Base-by-base conservation (phyloP, 2,888 invertebrate species). In the Drosophila robusta region DNA sequence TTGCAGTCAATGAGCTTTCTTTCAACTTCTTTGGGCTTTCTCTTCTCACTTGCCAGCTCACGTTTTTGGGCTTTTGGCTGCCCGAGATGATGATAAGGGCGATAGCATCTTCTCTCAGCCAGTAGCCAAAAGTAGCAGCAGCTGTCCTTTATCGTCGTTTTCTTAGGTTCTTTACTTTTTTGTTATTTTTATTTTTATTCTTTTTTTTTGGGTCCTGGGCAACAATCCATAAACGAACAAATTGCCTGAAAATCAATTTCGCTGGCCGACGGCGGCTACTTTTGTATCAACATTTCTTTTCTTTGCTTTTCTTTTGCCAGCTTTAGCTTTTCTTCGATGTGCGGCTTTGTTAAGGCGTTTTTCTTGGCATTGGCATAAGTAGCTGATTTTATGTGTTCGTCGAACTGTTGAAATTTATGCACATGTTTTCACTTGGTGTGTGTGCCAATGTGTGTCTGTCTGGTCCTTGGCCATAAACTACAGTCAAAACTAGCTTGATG, bases 211-310 rank as follows among this genome's bases (percentile, higher is more conserved):
- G 38, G 34, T 60, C 18, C 45, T 73, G 71, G 66, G 61, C 78
- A 80, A 70, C 84, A 83, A 83, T 80, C 87, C 78, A 90, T 89
- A 88, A 90, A 84, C 85, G 85, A 73, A 84, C 89, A 88, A 89
- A 88, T 89, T 90, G 88, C 78, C 87, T 80, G 89, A 89, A 87
- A 89, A 88, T 88, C 90, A 90, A 89, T 88, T 88, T 89, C 68
- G 84, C 83, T 74, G 75, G 52, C 52, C 52, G 46, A 42, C 64
- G 62, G 24, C 57, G 55, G 84, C 77, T 69, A 75, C 77, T 77
- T 80, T 76, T 80, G 77, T 78, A 82, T 78, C 70, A 82, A 69
- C 29, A 68, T 68, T 76, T 77, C 47, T 47, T 62, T 73, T 60
- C 50, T 46, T 16, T 32, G 34, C 18, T 42, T 46, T 55, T 54